Base-by-base conservation (phyloP, 2,888 invertebrate genomes). In the Hydroisotoma schaefferi region DNA sequence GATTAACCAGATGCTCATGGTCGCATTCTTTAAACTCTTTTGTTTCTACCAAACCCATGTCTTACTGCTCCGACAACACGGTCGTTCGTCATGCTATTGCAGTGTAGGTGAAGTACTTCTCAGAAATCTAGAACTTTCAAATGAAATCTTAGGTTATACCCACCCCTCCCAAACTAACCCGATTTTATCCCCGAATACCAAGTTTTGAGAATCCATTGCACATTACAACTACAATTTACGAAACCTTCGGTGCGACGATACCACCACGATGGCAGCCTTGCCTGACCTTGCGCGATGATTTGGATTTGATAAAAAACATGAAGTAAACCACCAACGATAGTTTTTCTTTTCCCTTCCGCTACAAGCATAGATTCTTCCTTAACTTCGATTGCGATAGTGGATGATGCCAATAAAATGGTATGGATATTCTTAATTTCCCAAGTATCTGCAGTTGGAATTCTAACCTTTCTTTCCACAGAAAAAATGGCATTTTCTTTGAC, bases 401-500 rank as follows among this genome's bases (percentile, higher is more conserved):
- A 40, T 40, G 40, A 40, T 15, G 40, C n/a, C n/a, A n/a, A n/a
- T n/a, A n/a, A n/a, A n/a, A n/a, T n/a, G n/a, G 40, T 15, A 15
- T 40, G 40, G 40, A 20, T 40, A 40, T 40, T 15, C 40, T 40
- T 40, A 40, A 15, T 40, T 20, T 40, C 40, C 40, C 5, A 40
- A 40, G 20, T 40, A 40, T 40, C 20, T 40, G 5, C 8, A 10
- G 8, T 40, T 20, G 40, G 20, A 40, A 40, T 40, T 20, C 40
- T 40, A 40, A 15, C 40, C 20, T 40, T 18, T 33, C 40, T 40
- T 15, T 40, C n/a, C 40, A 40, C 15, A 20, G 40, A 40, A 40
- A 15, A 40, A 40, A 40, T 15, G 40, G 40, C 40, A 15, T 18
- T 18, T 40, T n/a, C n/a, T 40, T 40, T 40, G 40, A n/a, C 40